A percentile compares a stretch with the other conserved stretches of the same genome.
Conservation (phyloP, 2,888 invertebrate species). For the Ashinkailepas kermadecensis region DNA sequence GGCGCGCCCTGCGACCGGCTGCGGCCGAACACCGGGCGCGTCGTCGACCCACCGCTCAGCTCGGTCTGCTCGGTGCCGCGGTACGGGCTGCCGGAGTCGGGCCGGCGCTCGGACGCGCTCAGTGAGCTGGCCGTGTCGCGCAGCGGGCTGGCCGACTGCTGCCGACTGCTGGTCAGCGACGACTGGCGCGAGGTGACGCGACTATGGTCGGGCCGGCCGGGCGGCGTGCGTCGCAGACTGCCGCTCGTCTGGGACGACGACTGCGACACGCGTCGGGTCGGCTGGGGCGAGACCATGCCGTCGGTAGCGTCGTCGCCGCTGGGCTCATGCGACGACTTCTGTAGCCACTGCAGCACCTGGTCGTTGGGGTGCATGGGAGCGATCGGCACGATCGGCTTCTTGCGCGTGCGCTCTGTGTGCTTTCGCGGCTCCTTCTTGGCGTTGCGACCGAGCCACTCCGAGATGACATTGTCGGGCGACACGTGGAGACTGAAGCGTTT, state of each 20-base stretch:
- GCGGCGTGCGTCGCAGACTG: background rate
- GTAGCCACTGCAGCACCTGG: conserved; percentile 18
- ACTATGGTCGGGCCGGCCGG: background rate
- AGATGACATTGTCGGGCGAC: background rate
- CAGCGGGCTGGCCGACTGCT: background rate
- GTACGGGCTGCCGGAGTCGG: background rate
- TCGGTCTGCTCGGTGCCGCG: background rate
- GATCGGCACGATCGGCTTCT: conserved; percentile 16
- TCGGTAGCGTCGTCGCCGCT: background rate
- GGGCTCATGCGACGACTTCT: background rate
- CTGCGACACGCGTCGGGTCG: background rate
- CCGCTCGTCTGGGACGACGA: conserved; percentile 3
- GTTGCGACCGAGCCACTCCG: conserved; percentile 9
- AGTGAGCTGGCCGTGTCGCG: background rate
- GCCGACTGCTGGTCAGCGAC: background rate
- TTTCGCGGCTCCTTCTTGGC: background rate
- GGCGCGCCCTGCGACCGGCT: background rate
- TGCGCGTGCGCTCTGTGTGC: background rate
- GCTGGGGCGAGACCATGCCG: background rate
- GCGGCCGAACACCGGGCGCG: background rate
- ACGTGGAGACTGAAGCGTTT: conserved; percentile 1
- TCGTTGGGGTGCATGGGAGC: conserved; percentile 17
- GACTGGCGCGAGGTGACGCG: background rate
- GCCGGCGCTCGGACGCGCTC: background rate
- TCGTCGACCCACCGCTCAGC: background rate